Base-by-base conservation (phyloP, 2,797 vertebrate species). In the Apodemus agrarius region DNA sequence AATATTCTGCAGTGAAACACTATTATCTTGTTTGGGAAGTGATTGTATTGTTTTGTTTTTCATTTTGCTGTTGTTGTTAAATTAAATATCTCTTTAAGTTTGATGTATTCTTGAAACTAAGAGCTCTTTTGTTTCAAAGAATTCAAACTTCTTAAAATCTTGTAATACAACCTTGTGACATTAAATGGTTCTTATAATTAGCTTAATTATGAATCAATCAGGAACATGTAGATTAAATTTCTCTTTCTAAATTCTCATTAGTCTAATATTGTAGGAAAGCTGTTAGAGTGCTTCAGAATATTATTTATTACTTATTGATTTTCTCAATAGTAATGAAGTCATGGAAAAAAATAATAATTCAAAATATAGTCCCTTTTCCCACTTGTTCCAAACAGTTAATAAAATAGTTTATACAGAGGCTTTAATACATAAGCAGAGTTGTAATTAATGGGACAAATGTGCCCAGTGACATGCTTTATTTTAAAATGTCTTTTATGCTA, bases 111-210 rank as follows among this genome's bases (percentile, higher is more conserved):
- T 92, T 86, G 87, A 72, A 29, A 92, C 82, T 86, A 94, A 86
- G 40, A 85, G 17, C 79, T 89, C 3, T 61, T 90, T 96, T 86
- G 52, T 90, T 96, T 96, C 49, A 97, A 96, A 92, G 91, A 95
- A 83, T 80, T 43, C 72, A 94, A 67, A 34, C 72, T 83, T 89
- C 75, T 21, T 83, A 91, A 96, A 92, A 76, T 80, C 52, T 91
- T 94, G 69, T 26, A 91, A 65, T 72, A 40, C 90, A 95, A 88
- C 57, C 82, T 91, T 97, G 91, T n/a, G 11, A 94, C 65, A 95
- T 94, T 82, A 88, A 94, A 92, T 95, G 40, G 19, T 24, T 89
- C 37, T 95, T 83, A 57, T 13, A 90, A 92, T 89, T 83, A 34
- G 93, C 65, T 90, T 95, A 97, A 94, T 74, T 96, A 34, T 94